Evolutionary conservation across 1,140 invertebrate genomes (phyloP).

Genomic region (Magallana ariakensis): DNA sequence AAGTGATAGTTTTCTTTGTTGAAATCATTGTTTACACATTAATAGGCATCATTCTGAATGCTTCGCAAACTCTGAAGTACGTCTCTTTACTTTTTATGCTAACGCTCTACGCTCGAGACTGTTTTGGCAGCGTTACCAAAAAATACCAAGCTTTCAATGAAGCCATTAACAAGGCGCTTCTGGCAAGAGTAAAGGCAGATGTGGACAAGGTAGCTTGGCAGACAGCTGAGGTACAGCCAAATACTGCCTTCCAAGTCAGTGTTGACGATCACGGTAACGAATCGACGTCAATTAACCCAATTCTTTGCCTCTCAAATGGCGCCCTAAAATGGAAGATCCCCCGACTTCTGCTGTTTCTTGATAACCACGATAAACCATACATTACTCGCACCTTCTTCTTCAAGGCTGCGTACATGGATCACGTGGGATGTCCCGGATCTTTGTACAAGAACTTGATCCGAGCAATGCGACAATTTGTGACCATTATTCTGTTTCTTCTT

Average conservation of each 20-base stretch:
- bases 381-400: slow-evolving; percentile 69
- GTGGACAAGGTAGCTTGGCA: slow-evolving; percentile 59
- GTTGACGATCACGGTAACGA: slow-evolving; percentile 40
- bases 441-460: slow-evolving; percentile 54
- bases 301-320: background rate
- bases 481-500: slow-evolving; percentile 67
- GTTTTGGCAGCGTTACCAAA: slow-evolving; percentile 65
- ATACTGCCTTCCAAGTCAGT: slow-evolving; percentile 60
- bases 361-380: slow-evolving; percentile 63
- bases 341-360: slow-evolving; percentile 66
- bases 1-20: slow-evolving; percentile 67
- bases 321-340: slow-evolving; percentile 56
- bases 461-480: slow-evolving; percentile 59
- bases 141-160: slow-evolving; percentile 71
- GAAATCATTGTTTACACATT: slow-evolving; percentile 70
- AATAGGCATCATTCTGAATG: slow-evolving; percentile 75
- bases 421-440: slow-evolving; percentile 65
- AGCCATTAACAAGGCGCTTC: slow-evolving; percentile 59
- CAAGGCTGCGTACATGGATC: slow-evolving; percentile 58
- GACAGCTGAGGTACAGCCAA: slow-evolving; percentile 58
- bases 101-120: slow-evolving; percentile 66
- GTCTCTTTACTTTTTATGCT: slow-evolving; percentile 67
- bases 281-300: background rate
- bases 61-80: slow-evolving; percentile 66
- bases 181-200: slow-evolving; percentile 56